Conservation (phyloP, 2,888 invertebrate genomes). For the Aporophyla lueneburgensis region DNA sequence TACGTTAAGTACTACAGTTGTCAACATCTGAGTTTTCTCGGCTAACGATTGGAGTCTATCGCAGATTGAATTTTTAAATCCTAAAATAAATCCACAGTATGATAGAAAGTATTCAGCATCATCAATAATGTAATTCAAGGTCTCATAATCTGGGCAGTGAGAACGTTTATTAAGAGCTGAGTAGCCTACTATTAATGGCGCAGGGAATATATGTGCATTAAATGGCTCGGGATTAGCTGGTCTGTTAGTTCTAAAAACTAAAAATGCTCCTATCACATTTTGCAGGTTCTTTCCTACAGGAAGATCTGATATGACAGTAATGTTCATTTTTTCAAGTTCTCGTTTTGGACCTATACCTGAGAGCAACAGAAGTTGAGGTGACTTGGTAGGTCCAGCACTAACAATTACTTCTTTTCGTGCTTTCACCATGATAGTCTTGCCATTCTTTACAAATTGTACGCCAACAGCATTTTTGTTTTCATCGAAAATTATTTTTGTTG, state of each 20-base stretch:
- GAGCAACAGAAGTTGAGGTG: conserved; percentile 75
- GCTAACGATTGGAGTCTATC: conserved; percentile 13
- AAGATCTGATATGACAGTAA: conserved; percentile 71
- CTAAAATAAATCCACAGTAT: conserved; percentile 39
- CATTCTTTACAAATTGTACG: conserved; percentile 52
- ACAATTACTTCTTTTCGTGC: conserved; percentile 74
- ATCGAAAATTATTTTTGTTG: conserved; percentile 67
- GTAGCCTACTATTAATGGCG: conserved; percentile 40
- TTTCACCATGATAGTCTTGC: conserved; percentile 51
- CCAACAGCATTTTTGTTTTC: conserved; percentile 67
- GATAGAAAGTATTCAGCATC: conserved; percentile 14
- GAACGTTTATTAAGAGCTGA: conserved; percentile 28
- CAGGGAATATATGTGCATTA: conserved; percentile 22
- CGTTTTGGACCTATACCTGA: conserved; percentile 78
- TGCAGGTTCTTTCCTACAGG: conserved; percentile 79
- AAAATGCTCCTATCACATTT: conserved; percentile 66
- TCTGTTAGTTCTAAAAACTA: conserved; percentile 41
- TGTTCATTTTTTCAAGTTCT: conserved; percentile 70
- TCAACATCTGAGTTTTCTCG: conserved; percentile 26
- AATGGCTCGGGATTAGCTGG: conserved; percentile 13
- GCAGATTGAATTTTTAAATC: conserved; percentile 32
- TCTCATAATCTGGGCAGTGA: conserved; percentile 8
- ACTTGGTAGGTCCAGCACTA: conserved; percentile 75
- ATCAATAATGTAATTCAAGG: conserved; percentile 21
- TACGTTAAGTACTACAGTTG: conserved; percentile 3